These are phyloP conservation scores for Allygus modestus DNA, from an alignment of 2,888 invertebrate genomes.

Conservation along the genomic window DNA sequence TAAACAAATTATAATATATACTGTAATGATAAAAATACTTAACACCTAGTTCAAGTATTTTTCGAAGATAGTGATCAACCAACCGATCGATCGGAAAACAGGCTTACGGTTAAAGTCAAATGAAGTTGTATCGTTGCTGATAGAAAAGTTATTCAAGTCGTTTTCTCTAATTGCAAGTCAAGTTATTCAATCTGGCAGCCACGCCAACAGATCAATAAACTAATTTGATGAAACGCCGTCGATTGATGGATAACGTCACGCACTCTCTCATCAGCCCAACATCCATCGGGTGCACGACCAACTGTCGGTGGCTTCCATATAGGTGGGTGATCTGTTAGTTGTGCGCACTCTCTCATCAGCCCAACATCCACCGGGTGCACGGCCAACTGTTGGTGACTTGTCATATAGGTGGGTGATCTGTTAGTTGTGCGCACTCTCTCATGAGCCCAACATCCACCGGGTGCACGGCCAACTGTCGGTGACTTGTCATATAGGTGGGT, in stretches of 20 bases:
- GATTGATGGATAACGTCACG: conserved; percentile 32
- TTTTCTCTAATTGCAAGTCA: conserved; percentile 55
- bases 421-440: background rate
- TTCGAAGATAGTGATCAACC: too few relatives aligned
- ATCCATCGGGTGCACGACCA: background rate
- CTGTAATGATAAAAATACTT: too few relatives aligned
- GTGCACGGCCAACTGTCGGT: too few relatives aligned
- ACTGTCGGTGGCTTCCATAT: too few relatives aligned
- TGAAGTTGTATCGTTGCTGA: conserved; percentile 6
- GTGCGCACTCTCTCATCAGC: background rate
- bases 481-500: too few relatives aligned
- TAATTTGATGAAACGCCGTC: conserved; percentile 40
- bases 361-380: background rate
- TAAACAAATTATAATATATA: too few relatives aligned
- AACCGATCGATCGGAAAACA: background rate
- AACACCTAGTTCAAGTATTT: too few relatives aligned
- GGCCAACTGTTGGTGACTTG: too few relatives aligned
- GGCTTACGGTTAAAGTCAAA: background rate
- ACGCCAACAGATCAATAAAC: conserved; percentile 58
- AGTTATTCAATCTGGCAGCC: conserved; percentile 55
- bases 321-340: too few relatives aligned
- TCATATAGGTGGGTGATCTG: too few relatives aligned
- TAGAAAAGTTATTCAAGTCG: conserved; percentile 44
- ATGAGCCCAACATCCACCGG: too few relatives aligned
- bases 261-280: background rate